Percentiles rank a stretch among this genome's conserved stretches.
Evolutionary conservation across 1,140 invertebrate genomes (phyloP).

Genomic region (Drosophila jambulina): DNA sequence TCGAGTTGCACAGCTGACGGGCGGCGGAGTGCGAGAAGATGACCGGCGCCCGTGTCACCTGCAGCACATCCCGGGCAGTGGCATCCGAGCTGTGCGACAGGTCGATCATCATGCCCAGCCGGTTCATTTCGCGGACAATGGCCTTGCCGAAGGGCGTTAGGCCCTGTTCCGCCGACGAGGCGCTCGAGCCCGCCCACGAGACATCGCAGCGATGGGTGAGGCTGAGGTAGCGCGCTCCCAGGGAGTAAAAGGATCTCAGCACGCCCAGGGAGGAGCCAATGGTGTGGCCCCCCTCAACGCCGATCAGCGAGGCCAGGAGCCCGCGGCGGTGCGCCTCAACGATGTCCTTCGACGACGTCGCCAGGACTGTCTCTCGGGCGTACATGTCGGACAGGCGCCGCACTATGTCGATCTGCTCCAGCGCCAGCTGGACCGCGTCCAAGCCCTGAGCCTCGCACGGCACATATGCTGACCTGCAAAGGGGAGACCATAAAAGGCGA

Average conservation of each 20-base stretch:
- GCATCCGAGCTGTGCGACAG: constrained; percentile 94
- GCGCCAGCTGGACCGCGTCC: constrained; percentile 93
- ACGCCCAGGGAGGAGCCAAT: constrained; percentile 93
- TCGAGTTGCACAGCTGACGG: constrained; percentile 93
- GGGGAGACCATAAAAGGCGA: constrained; percentile 18
- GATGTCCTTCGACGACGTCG: constrained; percentile 90
- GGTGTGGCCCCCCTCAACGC: constrained; percentile 94
- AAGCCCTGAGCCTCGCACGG: constrained; percentile 92
- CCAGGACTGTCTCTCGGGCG: constrained; percentile 89
- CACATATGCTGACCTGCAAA: constrained; percentile 92
- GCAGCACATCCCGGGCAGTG: constrained; percentile 94
- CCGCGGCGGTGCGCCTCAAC: constrained; percentile 91
- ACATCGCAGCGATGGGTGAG: constrained; percentile 93
- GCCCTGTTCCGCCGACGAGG: constrained; percentile 85
- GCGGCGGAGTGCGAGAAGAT: constrained; percentile 97
- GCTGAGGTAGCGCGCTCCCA: constrained; percentile 93
- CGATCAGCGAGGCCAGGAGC: constrained; percentile 93
- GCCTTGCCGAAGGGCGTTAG: constrained; percentile 89
- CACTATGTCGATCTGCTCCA: constrained; percentile 96
- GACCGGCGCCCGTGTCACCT: constrained; percentile 93
- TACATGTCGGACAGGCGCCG: constrained; percentile 93
- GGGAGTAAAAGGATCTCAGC: constrained; percentile 92
- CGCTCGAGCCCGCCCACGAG: constrained; percentile 88
- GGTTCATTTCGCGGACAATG: constrained; percentile 94
- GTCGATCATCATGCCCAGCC: constrained; percentile 97